Conservation (phyloP, 2,797 vertebrate species). For the Ambastaia sidthimunki region DNA sequence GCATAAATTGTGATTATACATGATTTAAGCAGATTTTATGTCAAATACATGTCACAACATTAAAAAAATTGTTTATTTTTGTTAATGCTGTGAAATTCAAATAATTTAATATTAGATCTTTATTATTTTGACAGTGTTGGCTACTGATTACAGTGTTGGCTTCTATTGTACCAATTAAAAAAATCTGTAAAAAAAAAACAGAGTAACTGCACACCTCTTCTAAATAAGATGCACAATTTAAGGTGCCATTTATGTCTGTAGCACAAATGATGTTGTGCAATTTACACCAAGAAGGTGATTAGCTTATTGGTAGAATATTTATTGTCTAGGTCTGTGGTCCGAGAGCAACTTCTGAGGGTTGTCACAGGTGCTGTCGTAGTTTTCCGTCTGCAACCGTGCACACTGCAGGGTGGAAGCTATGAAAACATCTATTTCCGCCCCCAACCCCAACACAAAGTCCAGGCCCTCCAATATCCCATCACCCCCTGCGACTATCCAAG, state of each 20-base stretch:
- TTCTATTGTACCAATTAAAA: too few relatives aligned
- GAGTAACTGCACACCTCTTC: too few relatives aligned
- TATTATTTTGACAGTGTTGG: background rate
- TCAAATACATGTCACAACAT: too few relatives aligned
- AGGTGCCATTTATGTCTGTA: too few relatives aligned
- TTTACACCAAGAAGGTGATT: too few relatives aligned
- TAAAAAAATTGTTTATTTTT: too few relatives aligned
- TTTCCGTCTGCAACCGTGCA: conserved; percentile 53
- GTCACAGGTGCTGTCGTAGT: background rate
- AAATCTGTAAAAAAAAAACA: too few relatives aligned
- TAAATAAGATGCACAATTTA: too few relatives aligned
- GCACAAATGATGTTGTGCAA: too few relatives aligned
- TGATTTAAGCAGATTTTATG: background rate
- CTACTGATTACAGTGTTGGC: background rate
- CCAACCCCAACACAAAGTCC: conserved; percentile 62
- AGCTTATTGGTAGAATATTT: background rate
- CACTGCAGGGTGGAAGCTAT: conserved; percentile 48
- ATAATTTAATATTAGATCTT: background rate
- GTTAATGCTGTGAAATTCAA: too few relatives aligned
- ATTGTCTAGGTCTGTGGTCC: background rate
- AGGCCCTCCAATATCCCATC: conserved; percentile 73
- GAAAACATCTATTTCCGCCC: conserved; percentile 54
- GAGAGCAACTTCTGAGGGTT: background rate
- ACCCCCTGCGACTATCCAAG: conserved; percentile 81
- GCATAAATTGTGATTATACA: background rate